A percentile compares a stretch with the other conserved stretches of the same genome.
phyloP scores from a whole-genome alignment of 2,113 vertebrate species.

The Numida meleagris region DNA sequence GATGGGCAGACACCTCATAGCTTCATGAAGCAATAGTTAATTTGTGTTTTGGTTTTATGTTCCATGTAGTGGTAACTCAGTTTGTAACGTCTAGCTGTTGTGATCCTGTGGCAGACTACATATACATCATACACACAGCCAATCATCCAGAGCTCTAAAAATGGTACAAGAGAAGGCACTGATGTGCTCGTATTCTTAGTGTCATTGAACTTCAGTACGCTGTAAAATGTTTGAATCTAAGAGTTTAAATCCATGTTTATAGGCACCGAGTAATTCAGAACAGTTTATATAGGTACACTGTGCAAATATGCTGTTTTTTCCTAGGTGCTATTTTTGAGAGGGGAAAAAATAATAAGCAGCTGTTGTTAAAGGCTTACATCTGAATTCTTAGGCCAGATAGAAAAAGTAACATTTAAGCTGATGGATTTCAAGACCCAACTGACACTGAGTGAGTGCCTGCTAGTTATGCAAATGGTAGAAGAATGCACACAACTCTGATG shows the following conservation, averaged over 20 bases:
- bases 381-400: not conserved
- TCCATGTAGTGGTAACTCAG: not conserved
- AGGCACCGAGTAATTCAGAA: not conserved
- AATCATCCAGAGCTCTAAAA: conserved; percentile 21
- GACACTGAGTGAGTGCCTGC: not conserved
- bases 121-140: not conserved
- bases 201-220: not conserved
- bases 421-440: not conserved
- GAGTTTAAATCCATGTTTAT: conserved; percentile 37
- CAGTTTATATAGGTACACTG: not conserved
- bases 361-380: not conserved
- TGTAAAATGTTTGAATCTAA: conserved; percentile 20
- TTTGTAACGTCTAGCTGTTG: not conserved
- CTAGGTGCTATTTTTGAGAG: conserved; percentile 10
- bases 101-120: not conserved
- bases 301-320: not conserved
- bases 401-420: not conserved
- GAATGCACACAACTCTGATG: not conserved
- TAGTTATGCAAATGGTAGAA: not conserved
- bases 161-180: not conserved
- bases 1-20: not conserved
- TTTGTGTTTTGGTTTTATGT: not conserved
- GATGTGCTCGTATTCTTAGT: not conserved
- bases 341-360: not conserved
- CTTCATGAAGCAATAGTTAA: conserved; percentile 34